Conservation (phyloP, 2,888 invertebrate species). For the Philereme transversata region DNA sequence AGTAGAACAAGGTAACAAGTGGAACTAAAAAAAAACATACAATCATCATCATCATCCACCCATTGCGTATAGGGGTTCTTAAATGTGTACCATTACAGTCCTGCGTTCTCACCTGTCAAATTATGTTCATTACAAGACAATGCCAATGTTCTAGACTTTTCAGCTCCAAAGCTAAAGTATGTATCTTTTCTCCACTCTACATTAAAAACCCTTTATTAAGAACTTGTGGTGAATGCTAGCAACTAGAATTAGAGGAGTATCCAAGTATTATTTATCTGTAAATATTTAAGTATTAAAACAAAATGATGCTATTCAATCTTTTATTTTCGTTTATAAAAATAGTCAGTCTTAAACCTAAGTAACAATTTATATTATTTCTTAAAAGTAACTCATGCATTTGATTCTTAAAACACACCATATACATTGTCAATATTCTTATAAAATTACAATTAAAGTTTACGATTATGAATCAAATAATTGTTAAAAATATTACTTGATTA, state of each 20-base stretch:
- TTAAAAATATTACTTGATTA: neutral
- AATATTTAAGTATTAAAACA: conserved; percentile 35
- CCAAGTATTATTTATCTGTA: conserved; percentile 33
- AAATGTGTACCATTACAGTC: too few species aligned
- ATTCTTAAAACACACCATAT: neutral
- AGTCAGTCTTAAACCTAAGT: conserved; percentile 38
- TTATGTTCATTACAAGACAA: too few species aligned
- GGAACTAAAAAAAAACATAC: too few species aligned
- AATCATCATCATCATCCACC: too few species aligned
- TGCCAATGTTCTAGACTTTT: neutral
- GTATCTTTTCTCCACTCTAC: conserved; percentile 19
- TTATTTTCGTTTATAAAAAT: conserved; percentile 30
- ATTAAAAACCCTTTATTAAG: conserved; percentile 13
- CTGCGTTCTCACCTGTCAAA: too few species aligned
- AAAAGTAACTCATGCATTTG: neutral
- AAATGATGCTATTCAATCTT: conserved; percentile 11
- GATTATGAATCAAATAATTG: neutral
- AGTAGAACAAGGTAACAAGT: too few species aligned
- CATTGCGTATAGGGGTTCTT: too few species aligned
- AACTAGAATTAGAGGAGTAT: conserved; percentile 2
- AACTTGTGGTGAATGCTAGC: conserved; percentile 14
- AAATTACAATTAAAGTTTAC: neutral
- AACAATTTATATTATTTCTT: conserved; percentile 25
- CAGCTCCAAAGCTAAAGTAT: neutral
- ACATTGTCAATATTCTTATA: neutral